Percentiles rank a stretch among this genome's conserved stretches.
Evolutionary conservation across 2,888 invertebrate species (phyloP).

Genomic region (Lepidocyrtoides sp.): DNA sequence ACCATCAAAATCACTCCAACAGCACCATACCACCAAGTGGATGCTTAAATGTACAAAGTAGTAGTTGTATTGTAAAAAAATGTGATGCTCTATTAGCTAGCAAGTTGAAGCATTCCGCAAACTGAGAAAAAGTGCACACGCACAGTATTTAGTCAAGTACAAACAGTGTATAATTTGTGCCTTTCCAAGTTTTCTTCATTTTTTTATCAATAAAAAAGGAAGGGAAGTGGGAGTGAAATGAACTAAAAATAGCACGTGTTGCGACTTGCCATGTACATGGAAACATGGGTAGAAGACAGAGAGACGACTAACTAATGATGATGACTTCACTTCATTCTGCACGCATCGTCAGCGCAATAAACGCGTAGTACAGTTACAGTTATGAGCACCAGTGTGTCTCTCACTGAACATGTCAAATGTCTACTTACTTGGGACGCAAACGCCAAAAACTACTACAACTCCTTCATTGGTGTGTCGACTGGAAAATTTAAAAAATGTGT

Average conservation of each 20-base stretch:
- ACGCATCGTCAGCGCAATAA: neutral
- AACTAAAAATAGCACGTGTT: slow-evolving; percentile 58
- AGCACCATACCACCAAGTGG: slow-evolving; percentile 34
- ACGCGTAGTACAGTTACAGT: slow-evolving; percentile 23
- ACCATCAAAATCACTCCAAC: slow-evolving; percentile 19
- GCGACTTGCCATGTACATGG: slow-evolving; percentile 46
- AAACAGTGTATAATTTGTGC: slow-evolving; percentile 49
- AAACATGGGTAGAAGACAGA: slow-evolving; percentile 15
- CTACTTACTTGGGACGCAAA: slow-evolving; percentile 6
- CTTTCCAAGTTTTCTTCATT: slow-evolving; percentile 24
- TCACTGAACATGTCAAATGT: slow-evolving; percentile 51
- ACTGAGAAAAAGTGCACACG: neutral
- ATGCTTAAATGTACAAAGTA: slow-evolving; percentile 44
- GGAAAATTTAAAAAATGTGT: slow-evolving; percentile 48
- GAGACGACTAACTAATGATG: slow-evolving; percentile 11
- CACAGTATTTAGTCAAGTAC: neutral
- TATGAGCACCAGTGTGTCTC: slow-evolving; percentile 11
- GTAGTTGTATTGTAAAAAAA: slow-evolving; percentile 44
- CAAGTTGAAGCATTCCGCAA: neutral
- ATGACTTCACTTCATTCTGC: slow-evolving; percentile 5
- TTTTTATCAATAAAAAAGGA: slow-evolving; percentile 7
- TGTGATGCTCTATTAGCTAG: slow-evolving; percentile 40
- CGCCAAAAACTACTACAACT: slow-evolving; percentile 25
- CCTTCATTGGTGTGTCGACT: slow-evolving; percentile 38
- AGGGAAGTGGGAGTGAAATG: slow-evolving; percentile 15